Conservation (phyloP, 1,140 invertebrate genomes). For the Pollicipes pollicipes region DNA sequence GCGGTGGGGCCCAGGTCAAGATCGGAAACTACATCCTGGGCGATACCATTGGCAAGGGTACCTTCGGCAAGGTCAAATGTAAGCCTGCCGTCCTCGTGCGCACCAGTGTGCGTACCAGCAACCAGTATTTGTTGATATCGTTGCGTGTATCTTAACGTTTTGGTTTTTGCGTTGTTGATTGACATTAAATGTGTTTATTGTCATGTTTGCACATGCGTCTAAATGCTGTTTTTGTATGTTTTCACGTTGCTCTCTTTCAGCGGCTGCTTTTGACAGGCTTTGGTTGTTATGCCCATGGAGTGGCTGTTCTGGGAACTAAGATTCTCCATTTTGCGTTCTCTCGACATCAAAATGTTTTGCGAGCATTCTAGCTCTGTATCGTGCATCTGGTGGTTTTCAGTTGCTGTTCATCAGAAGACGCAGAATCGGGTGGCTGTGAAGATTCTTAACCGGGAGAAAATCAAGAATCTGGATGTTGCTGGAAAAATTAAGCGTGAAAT, state of each 20-base stretch:
- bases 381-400: slow-evolving; percentile 36
- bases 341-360: too few relatives aligned
- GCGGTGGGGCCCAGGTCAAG: slow-evolving; percentile 48
- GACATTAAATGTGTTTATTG: too few relatives aligned
- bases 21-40: slow-evolving; percentile 84
- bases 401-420: slow-evolving; percentile 92
- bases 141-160: background rate
- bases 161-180: slow-evolving; percentile 10
- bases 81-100: slow-evolving; percentile 11
- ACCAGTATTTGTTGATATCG: background rate
- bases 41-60: slow-evolving; percentile 73
- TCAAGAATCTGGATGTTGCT: slow-evolving; percentile 97
- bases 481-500: slow-evolving; percentile 97
- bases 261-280: too few relatives aligned
- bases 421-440: slow-evolving; percentile 98
- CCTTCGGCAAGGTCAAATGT: slow-evolving; percentile 91
- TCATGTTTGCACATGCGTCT: too few relatives aligned
- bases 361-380: too few relatives aligned
- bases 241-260: too few relatives aligned
- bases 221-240: too few relatives aligned
- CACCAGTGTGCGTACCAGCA: background rate
- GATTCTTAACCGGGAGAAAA: slow-evolving; percentile 95
- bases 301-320: too few relatives aligned
- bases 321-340: too few relatives aligned
- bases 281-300: too few relatives aligned